Evolutionary conservation across 2,888 invertebrate genomes (phyloP), one percentile per base, ranked within the genome.

Genomic region (Drosophila eohydei): DNA sequence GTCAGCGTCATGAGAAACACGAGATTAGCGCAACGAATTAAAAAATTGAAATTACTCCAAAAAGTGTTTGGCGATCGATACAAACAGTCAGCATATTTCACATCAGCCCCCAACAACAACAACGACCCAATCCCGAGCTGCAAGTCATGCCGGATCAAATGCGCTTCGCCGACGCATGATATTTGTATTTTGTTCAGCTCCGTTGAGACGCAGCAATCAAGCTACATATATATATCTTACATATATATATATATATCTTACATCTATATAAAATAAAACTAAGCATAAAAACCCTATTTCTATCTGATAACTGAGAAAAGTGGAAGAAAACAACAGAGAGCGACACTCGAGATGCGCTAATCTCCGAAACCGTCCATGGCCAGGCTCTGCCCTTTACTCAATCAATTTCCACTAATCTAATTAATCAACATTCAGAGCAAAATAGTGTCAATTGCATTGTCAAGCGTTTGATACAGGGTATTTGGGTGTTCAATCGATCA

Each of bases 21-120:
- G 74, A 90, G 91, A 90, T 90, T 91, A 91, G 90, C 91, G 90
- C 89, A 90, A 90, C 91, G 91, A 90, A 90, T 90, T 81, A 79
- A 87, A 80, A 90, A 89, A 90, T 90, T 90, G 90, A 90, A 90
- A 90, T 87, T 82, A 85, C 90, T 89, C 82, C 76, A 89, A 83
- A 83, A 88, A 88, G 86, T 88, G 83, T 83, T 83, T 88, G 83
- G 72, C 83, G 88, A 85, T 83, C 83, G 88, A 80, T 88, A 79
- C 71, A 71, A 85, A 88, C 83, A 83, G 83, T 83, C 83, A 88
- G 83, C 83, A 88, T 74, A 70, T 88, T 83, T 85, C 46, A 70
- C 51, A 67, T 50, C 63, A 66, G 50, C 68, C 46, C 59, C 69
- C 51, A 38, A 16, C 56, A 66, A 38, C 66, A 43, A 52, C 57